Evolutionary conservation across 2,888 invertebrate species (phyloP).

Genomic region (Napeogenes sylphis): DNA sequence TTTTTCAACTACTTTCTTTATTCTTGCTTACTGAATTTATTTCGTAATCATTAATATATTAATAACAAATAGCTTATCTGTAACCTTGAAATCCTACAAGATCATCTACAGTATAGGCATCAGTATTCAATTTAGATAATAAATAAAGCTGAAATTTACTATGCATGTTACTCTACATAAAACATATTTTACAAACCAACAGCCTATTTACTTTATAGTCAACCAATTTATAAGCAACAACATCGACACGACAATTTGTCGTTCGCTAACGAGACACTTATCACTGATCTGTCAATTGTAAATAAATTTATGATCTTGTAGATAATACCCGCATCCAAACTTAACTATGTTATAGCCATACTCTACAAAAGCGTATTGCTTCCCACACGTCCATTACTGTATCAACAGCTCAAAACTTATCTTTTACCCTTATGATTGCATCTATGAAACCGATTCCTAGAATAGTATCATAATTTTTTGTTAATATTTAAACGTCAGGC

Average conservation of each 20-base stretch:
- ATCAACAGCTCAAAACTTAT: neutral
- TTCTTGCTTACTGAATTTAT: too few species aligned
- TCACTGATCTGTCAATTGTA: slow-evolving; percentile 40
- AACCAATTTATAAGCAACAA: slow-evolving; percentile 35
- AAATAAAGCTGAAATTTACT: neutral
- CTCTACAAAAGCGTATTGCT: neutral
- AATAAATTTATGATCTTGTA: slow-evolving; percentile 40
- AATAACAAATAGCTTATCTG: neutral
- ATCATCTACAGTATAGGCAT: too few species aligned
- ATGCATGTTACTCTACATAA: neutral
- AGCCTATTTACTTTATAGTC: slow-evolving; percentile 21
- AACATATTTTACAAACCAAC: neutral
- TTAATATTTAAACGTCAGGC: slow-evolving; percentile 24
- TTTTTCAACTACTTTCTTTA: neutral
- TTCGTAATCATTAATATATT: neutral
- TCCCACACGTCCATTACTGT: slow-evolving; percentile 23
- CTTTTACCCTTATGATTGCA: neutral
- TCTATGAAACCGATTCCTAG: slow-evolving; percentile 17
- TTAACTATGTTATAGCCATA: slow-evolving; percentile 22
- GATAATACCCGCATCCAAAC: slow-evolving; percentile 40
- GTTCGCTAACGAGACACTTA: slow-evolving; percentile 38
- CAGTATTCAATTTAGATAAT: too few species aligned
- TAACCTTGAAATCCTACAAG: too few species aligned
- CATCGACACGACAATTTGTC: slow-evolving; percentile 39
- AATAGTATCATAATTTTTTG: slow-evolving; percentile 17